Conservation (phyloP, 2,888 invertebrate species). For the Mechanitis messenoides region DNA sequence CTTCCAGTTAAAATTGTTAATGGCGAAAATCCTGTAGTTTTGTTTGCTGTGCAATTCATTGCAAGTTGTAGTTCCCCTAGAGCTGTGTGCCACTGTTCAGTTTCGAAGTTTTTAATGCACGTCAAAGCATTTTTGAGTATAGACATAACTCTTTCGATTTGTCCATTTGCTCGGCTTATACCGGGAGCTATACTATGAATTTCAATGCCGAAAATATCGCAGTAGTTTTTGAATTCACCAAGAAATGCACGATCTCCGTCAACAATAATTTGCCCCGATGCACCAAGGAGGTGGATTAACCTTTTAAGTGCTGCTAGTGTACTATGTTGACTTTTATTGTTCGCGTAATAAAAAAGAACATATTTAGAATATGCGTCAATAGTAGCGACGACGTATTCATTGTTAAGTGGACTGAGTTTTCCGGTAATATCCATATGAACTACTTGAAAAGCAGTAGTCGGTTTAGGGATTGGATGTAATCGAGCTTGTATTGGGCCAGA, state of each 20-base stretch:
- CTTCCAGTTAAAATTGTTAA: constrained; percentile 18
- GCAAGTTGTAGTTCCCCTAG: constrained; percentile 30
- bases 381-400: constrained; percentile 31
- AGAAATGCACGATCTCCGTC: constrained; percentile 31
- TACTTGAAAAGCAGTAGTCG: constrained; percentile 12
- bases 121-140: constrained; percentile 30
- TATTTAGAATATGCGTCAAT: constrained; percentile 28
- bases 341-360: constrained; percentile 14
- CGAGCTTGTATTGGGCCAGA: constrained; percentile 31
- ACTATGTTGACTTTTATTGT: constrained; percentile 19
- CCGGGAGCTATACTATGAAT: constrained; percentile 29
- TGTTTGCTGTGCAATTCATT: constrained; percentile 31
- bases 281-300: constrained; percentile 22
- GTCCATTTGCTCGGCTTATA: constrained; percentile 31
- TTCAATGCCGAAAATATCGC: constrained; percentile 25
- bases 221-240: constrained; percentile 27
- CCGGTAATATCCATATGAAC: constrained; percentile 31
- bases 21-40: constrained; percentile 29
- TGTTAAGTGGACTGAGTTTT: constrained; percentile 24
- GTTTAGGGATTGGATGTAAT: constrained; percentile 26
- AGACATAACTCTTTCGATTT: constrained; percentile 27
- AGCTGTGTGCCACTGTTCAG: constrained; percentile 27
- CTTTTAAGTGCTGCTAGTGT: constrained; percentile 22
- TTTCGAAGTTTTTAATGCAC: constrained; percentile 34
- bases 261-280: constrained; percentile 29